Conservation (phyloP, 2,797 vertebrate species). For the Eupleurogrammus muticus region DNA sequence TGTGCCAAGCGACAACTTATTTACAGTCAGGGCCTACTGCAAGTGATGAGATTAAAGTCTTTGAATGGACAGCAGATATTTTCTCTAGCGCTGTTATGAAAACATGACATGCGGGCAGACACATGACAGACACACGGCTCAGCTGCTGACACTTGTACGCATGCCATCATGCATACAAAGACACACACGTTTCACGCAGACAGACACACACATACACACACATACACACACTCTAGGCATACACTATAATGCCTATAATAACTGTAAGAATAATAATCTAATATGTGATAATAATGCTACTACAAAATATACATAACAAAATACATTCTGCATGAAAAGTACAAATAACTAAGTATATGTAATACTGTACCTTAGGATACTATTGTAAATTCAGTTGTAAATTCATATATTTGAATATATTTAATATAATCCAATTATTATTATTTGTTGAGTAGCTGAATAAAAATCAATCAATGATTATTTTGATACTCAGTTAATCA, state of each 20-base stretch:
- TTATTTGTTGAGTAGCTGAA: too few species aligned
- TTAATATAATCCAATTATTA: too few species aligned
- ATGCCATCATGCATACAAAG: neutral
- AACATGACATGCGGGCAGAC: constrained; percentile 55
- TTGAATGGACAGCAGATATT: constrained; percentile 48
- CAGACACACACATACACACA: neutral
- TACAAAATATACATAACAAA: too few species aligned
- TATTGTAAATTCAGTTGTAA: neutral
- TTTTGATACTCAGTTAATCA: too few species aligned
- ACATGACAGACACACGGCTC: constrained; percentile 24
- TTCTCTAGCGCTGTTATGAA: constrained; percentile 45
- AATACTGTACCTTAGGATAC: neutral
- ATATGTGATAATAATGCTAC: too few species aligned
- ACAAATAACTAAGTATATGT: neutral
- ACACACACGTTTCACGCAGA: constrained; percentile 5
- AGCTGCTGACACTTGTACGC: constrained; percentile 30
- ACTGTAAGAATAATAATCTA: neutral
- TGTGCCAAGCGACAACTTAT: constrained; percentile 39
- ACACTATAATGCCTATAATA: neutral
- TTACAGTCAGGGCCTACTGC: constrained; percentile 39
- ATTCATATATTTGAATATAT: neutral
- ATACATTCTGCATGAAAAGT: neutral
- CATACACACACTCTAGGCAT: neutral
- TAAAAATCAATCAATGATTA: too few species aligned
- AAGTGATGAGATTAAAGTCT: constrained; percentile 41